Evolutionary conservation across 2,888 invertebrate species (phyloP), one percentile per base, ranked within the genome.

Genomic region (Lasioglossum zephyrum): DNA sequence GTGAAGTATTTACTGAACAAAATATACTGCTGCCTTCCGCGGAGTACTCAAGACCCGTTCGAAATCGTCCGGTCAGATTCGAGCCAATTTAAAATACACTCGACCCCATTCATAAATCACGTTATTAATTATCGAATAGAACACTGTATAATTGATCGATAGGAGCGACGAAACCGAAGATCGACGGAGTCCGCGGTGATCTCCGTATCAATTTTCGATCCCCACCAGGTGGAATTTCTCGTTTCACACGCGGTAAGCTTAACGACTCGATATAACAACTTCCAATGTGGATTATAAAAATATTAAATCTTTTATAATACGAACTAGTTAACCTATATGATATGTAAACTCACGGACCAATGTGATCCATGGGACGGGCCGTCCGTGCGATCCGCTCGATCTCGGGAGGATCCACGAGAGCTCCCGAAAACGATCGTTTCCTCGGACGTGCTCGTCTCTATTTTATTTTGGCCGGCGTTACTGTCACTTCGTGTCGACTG

Each of bases 241-340:
- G 16, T 72, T 44, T 41, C 84, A 80, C 85, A 87, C 86, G 87
- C 86, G 81, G 88, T 91, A 86, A 91, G 86, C 92, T 93, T 94
- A 94, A 94, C 93, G 92, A 94, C 93, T 87, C 92, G 92, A 93
- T 93, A 94, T 94, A 95, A 95, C 95, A 95, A 95, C 95, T 95
- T 96, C 96, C 96, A 96, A 96, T 96, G 95, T 96, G 96, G 96
- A 96, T 95, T 96, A 96, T 95, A 95, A 95, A 95, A 95, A 95
- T 95, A 95, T 95, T 95, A 95, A 95, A 95, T 95, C 93, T 94
- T 93, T 77, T 86, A 77, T 92, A 88, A 87, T 91, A 92, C 76
- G 84, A 90, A 90, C 89, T 92, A 88, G 83, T 87, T 90, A 88
- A 88, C 92, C 92, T 91, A 90, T 86, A 87, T 90, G 89, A 90